These are phyloP conservation scores for Cirrhinus molitorella DNA, from an alignment of 2,797 vertebrate species.

Conservation along the genomic window DNA sequence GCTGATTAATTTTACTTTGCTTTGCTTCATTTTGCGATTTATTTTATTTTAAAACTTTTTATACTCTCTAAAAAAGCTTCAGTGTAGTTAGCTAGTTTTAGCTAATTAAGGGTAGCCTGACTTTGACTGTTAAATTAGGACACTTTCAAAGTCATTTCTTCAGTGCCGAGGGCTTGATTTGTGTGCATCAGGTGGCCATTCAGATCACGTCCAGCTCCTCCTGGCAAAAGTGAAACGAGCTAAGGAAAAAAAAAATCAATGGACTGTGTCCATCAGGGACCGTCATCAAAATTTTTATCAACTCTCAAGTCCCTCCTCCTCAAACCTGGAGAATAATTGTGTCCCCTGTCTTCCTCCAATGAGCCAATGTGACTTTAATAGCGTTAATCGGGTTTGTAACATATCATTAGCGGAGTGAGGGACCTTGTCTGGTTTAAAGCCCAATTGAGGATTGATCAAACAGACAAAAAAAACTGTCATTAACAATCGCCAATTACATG, in stretches of 20 bases:
- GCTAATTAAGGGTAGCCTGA: conserved; percentile 14
- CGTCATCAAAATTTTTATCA: conserved; percentile 45
- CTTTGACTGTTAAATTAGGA: not conserved
- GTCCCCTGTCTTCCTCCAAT: conserved; percentile 35
- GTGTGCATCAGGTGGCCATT: conserved; percentile 28
- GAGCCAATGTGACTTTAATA: conserved; percentile 31
- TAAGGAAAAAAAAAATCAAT: conserved; percentile 53
- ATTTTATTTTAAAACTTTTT: not conserved
- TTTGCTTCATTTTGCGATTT: not conserved
- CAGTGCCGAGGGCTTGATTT: not conserved
- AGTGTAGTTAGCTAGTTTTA: not conserved
- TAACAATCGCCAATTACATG: conserved; percentile 10
- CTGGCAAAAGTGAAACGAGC: conserved; percentile 40
- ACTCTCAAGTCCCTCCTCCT: conserved; percentile 38
- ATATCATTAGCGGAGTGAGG: conserved; percentile 51
- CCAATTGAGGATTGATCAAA: conserved; percentile 52
- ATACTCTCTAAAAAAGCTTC: not conserved
- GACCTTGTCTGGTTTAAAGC: conserved; percentile 36
- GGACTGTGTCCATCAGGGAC: conserved; percentile 19
- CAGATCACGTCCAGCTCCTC: conserved; percentile 34
- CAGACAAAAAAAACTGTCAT: conserved; percentile 24
- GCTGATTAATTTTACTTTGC: not conserved
- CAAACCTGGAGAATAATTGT: conserved; percentile 46
- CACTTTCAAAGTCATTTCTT: conserved; percentile 8
- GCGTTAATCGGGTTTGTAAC: conserved; percentile 50